These are phyloP conservation scores for Harpegnathos saltator DNA, from an alignment of 1,140 invertebrate species.

Conservation along the genomic window DNA sequence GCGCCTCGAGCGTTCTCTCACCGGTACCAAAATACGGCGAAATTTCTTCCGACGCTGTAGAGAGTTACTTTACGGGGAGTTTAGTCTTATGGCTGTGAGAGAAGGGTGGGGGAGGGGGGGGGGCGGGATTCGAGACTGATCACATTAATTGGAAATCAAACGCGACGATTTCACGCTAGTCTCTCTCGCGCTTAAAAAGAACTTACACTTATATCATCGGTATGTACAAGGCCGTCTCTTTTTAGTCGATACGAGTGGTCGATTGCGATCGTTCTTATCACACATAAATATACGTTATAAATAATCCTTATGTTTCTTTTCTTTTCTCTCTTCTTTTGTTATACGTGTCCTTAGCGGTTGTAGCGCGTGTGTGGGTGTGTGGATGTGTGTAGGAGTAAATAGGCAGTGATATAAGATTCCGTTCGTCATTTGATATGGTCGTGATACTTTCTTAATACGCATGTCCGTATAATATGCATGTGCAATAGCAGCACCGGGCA, in stretches of 20 bases:
- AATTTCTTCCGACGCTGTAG: background rate
- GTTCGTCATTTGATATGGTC: conserved; percentile 73
- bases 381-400: conserved; percentile 42
- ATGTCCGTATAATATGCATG: conserved; percentile 15
- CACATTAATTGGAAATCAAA: conserved; percentile 40
- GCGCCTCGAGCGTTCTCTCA: background rate
- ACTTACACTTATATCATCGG: conserved; percentile 62
- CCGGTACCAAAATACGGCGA: background rate
- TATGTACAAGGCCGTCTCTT: conserved; percentile 71
- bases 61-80: no score
- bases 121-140: background rate
- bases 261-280: conserved; percentile 38
- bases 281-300: conserved; percentile 64
- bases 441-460: conserved; percentile 77
- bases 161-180: conserved; percentile 32
- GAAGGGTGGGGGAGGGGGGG: no score
- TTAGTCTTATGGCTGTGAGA: no score
- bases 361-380: conserved; percentile 12
- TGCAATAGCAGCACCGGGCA: conserved; percentile 16
- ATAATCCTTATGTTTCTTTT: conserved; percentile 68
- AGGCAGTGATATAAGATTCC: conserved; percentile 66
- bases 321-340: background rate
- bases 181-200: conserved; percentile 10
- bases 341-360: conserved; percentile 50
- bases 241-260: conserved; percentile 51